These are phyloP conservation scores for Tetramorium bicarinatum DNA, from an alignment of 2,888 invertebrate species.

Conservation along the genomic window DNA sequence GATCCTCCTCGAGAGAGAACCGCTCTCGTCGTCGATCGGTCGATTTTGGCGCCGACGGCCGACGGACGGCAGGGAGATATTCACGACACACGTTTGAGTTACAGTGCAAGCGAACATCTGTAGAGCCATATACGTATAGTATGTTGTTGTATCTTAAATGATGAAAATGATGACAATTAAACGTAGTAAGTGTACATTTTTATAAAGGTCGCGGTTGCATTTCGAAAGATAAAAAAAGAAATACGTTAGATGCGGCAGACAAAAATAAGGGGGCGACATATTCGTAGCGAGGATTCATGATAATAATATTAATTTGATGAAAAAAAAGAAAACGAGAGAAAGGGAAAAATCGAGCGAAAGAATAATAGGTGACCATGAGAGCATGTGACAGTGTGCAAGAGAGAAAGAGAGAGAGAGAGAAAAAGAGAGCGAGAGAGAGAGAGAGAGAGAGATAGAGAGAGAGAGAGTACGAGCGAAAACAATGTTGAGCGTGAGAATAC, in stretches of 20 bases:
- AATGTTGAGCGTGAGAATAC: constrained; percentile 53
- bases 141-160: constrained; percentile 85
- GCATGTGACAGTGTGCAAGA: constrained; percentile 50
- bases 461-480: constrained; percentile 22
- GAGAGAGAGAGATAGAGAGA: constrained; percentile 58
- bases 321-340: constrained; percentile 66
- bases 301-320: constrained; percentile 73
- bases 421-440: constrained; percentile 62
- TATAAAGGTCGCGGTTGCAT: constrained; percentile 84
- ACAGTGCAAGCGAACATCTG: constrained; percentile 86
- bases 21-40: constrained; percentile 47
- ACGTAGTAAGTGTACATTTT: constrained; percentile 84
- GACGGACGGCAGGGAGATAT: constrained; percentile 61
- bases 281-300: constrained; percentile 72
- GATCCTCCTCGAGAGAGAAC: constrained; percentile 44
- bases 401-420: constrained; percentile 58
- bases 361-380: constrained; percentile 48
- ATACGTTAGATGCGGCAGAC: constrained; percentile 77
- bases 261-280: constrained; percentile 67
- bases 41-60: constrained; percentile 46
- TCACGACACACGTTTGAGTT: constrained; percentile 85
- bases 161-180: constrained; percentile 68
- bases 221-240: constrained; percentile 72
- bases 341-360: constrained; percentile 61
- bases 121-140: constrained; percentile 86